These are phyloP conservation scores for pig (Sus scrofa) DNA, from an alignment of 2,113 vertebrate genomes.

Conservation along the genomic window DNA sequence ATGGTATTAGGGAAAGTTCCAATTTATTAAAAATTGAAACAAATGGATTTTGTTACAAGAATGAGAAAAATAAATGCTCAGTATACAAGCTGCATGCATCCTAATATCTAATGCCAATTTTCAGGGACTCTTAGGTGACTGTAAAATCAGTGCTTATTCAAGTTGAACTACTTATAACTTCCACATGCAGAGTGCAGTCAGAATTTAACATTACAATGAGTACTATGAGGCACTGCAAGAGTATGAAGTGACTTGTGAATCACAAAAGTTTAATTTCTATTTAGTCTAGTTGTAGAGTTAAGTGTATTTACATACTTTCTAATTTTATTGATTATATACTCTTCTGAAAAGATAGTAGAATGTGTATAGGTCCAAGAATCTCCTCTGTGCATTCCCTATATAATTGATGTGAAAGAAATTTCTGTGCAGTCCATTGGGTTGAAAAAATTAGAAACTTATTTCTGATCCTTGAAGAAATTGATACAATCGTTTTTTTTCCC, in stretches of 20 bases:
- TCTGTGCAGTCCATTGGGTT: neutral
- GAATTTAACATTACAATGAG: neutral
- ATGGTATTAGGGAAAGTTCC: slow-evolving; percentile 7
- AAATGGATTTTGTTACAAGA: slow-evolving; percentile 47
- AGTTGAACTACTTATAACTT: neutral
- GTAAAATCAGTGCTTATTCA: neutral
- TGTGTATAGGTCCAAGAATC: neutral
- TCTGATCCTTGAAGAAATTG: slow-evolving; percentile 2
- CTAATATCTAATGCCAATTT: neutral
- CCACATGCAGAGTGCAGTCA: neutral
- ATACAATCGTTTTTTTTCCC: neutral
- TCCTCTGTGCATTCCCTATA: neutral
- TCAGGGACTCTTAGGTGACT: neutral
- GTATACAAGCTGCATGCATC: neutral
- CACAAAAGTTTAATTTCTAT: neutral
- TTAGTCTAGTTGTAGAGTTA: neutral
- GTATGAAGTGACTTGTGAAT: neutral
- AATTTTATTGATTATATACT: neutral
- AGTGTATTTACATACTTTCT: neutral
- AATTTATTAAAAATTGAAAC: slow-evolving; percentile 24
- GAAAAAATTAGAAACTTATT: neutral
- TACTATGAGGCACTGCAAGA: neutral
- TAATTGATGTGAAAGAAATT: neutral
- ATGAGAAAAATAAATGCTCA: neutral
- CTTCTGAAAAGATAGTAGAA: neutral